Evolutionary conservation across 2,797 vertebrate species (phyloP).

Genomic region (Dipus sagitta): DNA sequence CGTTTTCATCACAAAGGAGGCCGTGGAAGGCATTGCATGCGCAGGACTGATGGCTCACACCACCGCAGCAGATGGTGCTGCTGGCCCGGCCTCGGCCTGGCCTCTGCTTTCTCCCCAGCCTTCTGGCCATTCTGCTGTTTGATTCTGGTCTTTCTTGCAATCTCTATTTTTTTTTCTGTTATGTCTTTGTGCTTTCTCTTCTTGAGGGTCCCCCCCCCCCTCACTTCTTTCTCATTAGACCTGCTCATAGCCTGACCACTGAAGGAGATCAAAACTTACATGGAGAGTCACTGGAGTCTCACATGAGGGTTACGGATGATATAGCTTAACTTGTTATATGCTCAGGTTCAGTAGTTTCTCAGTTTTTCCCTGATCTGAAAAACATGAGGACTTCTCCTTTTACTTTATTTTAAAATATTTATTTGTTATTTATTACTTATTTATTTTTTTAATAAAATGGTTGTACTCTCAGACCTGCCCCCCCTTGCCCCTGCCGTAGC

Average conservation of each 20-base stretch:
- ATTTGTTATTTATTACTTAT: background rate
- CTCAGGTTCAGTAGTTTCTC: conserved; percentile 30
- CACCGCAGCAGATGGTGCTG: background rate
- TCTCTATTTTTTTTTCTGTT: background rate
- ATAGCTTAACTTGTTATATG: background rate
- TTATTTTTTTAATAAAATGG: background rate
- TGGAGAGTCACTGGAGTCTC: background rate
- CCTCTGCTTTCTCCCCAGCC: background rate
- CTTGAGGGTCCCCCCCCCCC: background rate
- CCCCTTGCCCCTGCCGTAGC: too few relatives aligned
- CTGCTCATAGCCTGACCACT: background rate
- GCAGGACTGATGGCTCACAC: background rate
- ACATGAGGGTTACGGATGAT: background rate
- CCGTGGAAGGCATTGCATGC: background rate
- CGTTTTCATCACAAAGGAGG: conserved; percentile 3
- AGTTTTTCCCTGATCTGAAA: conserved; percentile 34
- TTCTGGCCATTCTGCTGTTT: background rate
- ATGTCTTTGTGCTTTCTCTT: background rate
- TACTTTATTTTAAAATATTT: background rate
- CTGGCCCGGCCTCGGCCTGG: background rate
- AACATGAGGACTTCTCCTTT: background rate
- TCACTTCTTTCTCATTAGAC: background rate
- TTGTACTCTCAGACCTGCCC: background rate
- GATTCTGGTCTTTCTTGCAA: background rate
- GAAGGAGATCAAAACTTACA: background rate